A percentile compares a stretch with the other conserved stretches of the same genome.
These are phyloP conservation scores for Argya squamiceps DNA, from an alignment of 2,797 vertebrate species.

Conservation along the genomic window DNA sequence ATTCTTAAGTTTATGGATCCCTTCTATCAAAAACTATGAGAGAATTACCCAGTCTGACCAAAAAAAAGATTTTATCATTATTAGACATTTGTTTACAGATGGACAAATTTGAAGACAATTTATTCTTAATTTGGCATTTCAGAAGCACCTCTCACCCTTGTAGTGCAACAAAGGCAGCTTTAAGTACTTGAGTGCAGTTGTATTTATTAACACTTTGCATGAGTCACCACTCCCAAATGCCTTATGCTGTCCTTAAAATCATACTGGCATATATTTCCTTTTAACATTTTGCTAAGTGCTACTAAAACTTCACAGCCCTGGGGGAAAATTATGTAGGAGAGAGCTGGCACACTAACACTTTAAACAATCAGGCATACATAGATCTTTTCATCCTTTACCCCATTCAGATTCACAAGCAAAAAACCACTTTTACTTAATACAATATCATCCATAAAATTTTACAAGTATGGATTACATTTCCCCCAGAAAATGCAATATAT, in stretches of 20 bases:
- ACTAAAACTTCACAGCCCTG: conserved; percentile 55
- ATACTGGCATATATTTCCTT: conserved; percentile 36
- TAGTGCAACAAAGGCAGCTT: background rate
- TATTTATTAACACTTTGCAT: conserved; percentile 62
- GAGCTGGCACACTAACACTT: conserved; percentile 32
- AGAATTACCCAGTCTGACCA: background rate
- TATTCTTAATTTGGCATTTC: conserved; percentile 26
- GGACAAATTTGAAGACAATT: background rate
- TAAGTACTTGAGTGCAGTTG: conserved; percentile 31
- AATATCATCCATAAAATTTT: background rate
- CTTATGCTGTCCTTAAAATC: conserved; percentile 62
- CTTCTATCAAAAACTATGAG: background rate
- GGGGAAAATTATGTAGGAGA: conserved; percentile 34
- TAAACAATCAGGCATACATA: conserved; percentile 49
- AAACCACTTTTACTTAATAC: background rate
- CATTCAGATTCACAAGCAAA: background rate
- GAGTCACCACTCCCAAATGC: conserved; percentile 72
- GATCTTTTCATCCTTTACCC: conserved; percentile 40
- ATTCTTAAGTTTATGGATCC: background rate
- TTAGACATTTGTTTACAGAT: background rate
- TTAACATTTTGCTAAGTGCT: conserved; percentile 58
- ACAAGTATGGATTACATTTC: background rate
- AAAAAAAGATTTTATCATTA: background rate
- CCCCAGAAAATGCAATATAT: background rate
- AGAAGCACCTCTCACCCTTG: conserved; percentile 32